Percentiles rank a stretch among this genome's conserved stretches.
phyloP scores from a whole-genome alignment of 2,797 vertebrate genomes.

The Peromyscus eremicus region DNA sequence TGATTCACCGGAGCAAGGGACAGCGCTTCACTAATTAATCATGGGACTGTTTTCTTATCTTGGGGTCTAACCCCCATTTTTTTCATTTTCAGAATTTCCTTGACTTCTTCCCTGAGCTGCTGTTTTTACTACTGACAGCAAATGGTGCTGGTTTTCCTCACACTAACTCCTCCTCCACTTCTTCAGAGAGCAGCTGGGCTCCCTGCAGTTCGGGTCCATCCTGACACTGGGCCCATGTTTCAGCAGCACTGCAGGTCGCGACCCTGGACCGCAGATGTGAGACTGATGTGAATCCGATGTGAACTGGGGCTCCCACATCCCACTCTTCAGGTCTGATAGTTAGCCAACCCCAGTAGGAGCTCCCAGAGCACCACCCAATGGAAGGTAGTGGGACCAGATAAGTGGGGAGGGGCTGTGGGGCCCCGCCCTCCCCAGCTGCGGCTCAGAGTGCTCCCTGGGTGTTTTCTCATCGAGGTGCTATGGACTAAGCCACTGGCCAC shows the following conservation, averaged over 20 bases:
- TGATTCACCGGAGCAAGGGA: not conserved
- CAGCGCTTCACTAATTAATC: not conserved
- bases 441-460: too few relatives aligned
- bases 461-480: not conserved
- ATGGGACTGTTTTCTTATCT: not conserved
- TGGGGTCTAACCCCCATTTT: not conserved
- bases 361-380: not conserved
- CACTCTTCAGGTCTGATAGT: not conserved
- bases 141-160: not conserved
- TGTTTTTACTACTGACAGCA: too few relatives aligned
- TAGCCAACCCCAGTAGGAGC: not conserved
- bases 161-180: not conserved
- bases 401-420: not conserved
- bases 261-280: not conserved
- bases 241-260: not conserved
- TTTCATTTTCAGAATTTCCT: not conserved
- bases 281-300: not conserved
- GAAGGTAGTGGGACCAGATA: not conserved
- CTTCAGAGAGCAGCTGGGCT: not conserved
- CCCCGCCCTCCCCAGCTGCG: not conserved
- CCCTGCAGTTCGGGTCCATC: not conserved
- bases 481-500: not conserved
- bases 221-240: not conserved
- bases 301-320: not conserved
- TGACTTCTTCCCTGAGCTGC: not conserved